Base-by-base conservation (phyloP, 2,113 vertebrate species). In the Felis catus region DNA sequence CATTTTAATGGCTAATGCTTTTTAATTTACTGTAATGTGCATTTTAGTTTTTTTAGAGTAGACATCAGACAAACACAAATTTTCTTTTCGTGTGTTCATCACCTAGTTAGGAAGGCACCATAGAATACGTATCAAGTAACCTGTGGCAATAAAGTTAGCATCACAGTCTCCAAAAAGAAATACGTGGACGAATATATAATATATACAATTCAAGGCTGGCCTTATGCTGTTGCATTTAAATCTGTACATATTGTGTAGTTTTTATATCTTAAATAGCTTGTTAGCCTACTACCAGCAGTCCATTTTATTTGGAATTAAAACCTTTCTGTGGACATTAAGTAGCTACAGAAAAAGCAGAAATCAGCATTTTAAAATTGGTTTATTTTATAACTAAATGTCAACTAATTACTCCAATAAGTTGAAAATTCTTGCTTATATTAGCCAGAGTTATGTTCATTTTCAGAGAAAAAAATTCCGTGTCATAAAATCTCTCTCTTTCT, bases 171-270 rank as follows among this genome's bases (percentile, higher is more conserved):
- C 97, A 97, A 98, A 98, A 97, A 97, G 90, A 94, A 96, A 97
- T 98, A 92, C 84, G 21, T 95, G 98, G 96, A 98, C 97, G 98
- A 98, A 98, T 97, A 98, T 97, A 97, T 98, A 98, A 97, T 97
- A 97, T 87, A 95, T 95, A 98, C 92, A 98, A 98, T 97, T 98
- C 90, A 97, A 97, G 96, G 76, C 92, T 98, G 97, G 98, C 97
- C 97, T 98, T 98, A 97, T 91, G 97, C 95, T 97, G 95, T 91
- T 98, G 96, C 97, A 98, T 98, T 98, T 98, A 98, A 98, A 98
- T 97, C 88, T 98, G 39, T 85, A 94, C 94, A 55, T 98, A 95
- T 90, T 78, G 91, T 9, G 13, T 95, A 79, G 63, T 92, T 98
- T 76, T 98, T 98, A 95, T 98, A 97, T 97, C 94, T 97, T 98